phyloP scores from a whole-genome alignment of 2,113 vertebrate species.

The Lepus europaeus region DNA sequence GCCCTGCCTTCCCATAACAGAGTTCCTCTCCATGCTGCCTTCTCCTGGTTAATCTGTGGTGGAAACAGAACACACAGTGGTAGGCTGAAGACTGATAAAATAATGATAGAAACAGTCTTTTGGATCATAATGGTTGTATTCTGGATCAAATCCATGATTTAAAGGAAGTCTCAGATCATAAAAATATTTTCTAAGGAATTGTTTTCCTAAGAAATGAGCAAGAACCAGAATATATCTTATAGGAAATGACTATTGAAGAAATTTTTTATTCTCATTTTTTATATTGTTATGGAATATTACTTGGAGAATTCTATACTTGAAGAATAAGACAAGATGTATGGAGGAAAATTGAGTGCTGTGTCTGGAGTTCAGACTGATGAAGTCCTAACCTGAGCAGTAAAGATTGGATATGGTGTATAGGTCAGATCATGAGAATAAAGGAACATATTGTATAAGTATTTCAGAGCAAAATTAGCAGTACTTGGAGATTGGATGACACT shows the following conservation, averaged over 20 bases:
- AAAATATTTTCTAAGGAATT: not conserved
- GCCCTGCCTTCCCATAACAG: not conserved
- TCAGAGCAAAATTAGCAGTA: not conserved
- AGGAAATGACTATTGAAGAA: not conserved
- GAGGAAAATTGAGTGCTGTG: not conserved
- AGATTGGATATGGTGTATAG: not conserved
- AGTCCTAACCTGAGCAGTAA: not conserved
- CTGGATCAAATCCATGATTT: conserved; percentile 32
- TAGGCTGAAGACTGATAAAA: not conserved
- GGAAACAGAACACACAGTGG: not conserved
- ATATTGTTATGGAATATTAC: not conserved
- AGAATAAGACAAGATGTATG: not conserved
- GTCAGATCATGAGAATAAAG: not conserved
- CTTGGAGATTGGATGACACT: not conserved
- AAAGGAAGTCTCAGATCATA: not conserved
- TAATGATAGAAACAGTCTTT: not conserved
- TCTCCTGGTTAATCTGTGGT: not conserved
- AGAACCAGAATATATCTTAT: not conserved
- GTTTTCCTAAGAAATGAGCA: conserved; percentile 10
- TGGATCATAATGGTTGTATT: not conserved
- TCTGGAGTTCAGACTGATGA: not conserved
- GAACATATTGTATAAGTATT: not conserved
- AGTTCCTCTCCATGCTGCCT: not conserved
- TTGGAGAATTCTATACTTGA: not conserved
- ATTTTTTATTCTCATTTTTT: not conserved